Evolutionary conservation across 2,888 invertebrate species (phyloP).

Genomic region (Drosophila niveifrons): DNA sequence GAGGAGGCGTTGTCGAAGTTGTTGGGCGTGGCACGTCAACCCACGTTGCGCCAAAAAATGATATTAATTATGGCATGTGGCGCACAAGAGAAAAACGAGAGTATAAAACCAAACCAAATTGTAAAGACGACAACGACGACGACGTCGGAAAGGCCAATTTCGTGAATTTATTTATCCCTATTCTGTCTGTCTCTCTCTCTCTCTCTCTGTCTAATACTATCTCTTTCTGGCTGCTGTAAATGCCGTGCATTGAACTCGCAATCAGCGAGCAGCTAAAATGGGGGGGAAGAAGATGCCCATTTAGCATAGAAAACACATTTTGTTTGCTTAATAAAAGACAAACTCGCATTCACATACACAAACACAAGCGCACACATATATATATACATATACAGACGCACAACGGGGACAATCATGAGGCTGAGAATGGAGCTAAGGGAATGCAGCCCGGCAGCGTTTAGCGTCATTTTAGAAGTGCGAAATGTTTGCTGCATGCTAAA

Average conservation of each 20-base stretch:
- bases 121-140: constrained; percentile 33
- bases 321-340: constrained; percentile 68
- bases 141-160: constrained; percentile 58
- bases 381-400: not conserved
- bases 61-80: constrained; percentile 68
- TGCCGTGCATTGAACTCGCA: constrained; percentile 72
- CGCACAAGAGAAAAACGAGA: constrained; percentile 15
- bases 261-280: constrained; percentile 42
- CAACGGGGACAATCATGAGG: constrained; percentile 24
- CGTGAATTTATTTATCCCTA: constrained; percentile 1
- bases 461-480: constrained; percentile 72
- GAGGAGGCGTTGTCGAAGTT: not conserved
- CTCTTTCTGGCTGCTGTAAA: constrained; percentile 7
- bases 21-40: constrained; percentile 31
- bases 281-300: constrained; percentile 34
- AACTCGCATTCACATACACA: constrained; percentile 22
- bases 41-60: constrained; percentile 35
- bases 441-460: constrained; percentile 56
- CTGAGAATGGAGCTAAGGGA: constrained; percentile 1
- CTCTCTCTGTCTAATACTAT: not conserved
- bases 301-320: constrained; percentile 67
- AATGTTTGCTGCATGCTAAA: constrained; percentile 73
- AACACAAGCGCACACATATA: constrained; percentile 7
- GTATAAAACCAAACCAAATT: constrained; percentile 42
- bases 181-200: not conserved